These are phyloP conservation scores for Dendrolimus kikuchii DNA, from an alignment of 1,140 invertebrate species.

Conservation along the genomic window DNA sequence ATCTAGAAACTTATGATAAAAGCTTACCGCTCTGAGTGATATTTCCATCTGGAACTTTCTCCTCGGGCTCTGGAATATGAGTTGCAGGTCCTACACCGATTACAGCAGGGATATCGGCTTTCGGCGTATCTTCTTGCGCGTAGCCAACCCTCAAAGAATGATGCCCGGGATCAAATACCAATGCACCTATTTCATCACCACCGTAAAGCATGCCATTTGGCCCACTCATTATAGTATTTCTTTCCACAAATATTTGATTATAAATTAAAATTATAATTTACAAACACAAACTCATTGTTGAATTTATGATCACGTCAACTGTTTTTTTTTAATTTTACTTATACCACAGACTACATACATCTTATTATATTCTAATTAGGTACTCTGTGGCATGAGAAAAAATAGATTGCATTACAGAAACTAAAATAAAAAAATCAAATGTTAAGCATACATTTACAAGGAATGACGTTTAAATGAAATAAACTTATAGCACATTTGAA, in stretches of 20 bases:
- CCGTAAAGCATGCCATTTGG: slow-evolving; percentile 84
- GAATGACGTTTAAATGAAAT: too few relatives aligned
- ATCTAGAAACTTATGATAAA: neutral
- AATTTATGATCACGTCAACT: too few relatives aligned
- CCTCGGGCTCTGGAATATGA: slow-evolving; percentile 74
- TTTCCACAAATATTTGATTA: neutral
- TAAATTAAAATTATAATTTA: too few relatives aligned
- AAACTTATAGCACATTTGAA: too few relatives aligned
- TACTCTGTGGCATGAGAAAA: too few relatives aligned
- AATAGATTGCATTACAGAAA: too few relatives aligned
- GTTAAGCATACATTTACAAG: too few relatives aligned
- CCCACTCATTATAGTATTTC: slow-evolving; percentile 40
- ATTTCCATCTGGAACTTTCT: slow-evolving; percentile 76
- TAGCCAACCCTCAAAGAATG: slow-evolving; percentile 84
- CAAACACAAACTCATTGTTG: too few relatives aligned
- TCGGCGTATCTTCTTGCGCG: slow-evolving; percentile 94
- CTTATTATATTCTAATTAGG: too few relatives aligned
- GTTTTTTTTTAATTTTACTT: too few relatives aligned
- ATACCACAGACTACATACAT: too few relatives aligned
- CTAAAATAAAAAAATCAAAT: too few relatives aligned
- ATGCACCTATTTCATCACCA: slow-evolving; percentile 96
- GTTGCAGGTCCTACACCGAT: slow-evolving; percentile 82
- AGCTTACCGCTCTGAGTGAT: slow-evolving; percentile 67
- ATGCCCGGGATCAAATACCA: slow-evolving; percentile 94
- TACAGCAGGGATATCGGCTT: slow-evolving; percentile 91